A percentile compares a stretch with the other conserved stretches of the same genome.
phyloP scores from a whole-genome alignment of 2,797 vertebrate genomes.

The Xerus rutilus region DNA sequence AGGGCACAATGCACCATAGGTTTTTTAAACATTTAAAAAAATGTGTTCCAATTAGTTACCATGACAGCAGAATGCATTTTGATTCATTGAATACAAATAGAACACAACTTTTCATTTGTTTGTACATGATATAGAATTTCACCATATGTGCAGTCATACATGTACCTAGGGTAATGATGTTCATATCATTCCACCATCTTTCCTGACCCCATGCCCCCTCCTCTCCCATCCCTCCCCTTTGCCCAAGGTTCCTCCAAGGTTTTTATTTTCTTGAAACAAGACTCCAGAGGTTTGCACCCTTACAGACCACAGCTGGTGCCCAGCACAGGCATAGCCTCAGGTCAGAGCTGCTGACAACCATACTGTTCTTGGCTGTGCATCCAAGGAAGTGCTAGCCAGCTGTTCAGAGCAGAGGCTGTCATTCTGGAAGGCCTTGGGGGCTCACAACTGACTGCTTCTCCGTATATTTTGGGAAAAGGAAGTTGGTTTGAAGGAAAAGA shows the following conservation, averaged over 20 bases:
- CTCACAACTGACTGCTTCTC: neutral
- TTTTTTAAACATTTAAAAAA: too few species aligned
- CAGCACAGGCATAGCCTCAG: slow-evolving; percentile 42
- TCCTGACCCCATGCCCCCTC: too few species aligned
- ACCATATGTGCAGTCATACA: too few species aligned
- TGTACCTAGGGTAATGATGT: too few species aligned
- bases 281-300: slow-evolving; percentile 74
- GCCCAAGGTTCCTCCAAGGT: too few species aligned
- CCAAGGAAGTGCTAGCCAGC: slow-evolving; percentile 4
- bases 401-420: neutral
- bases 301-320: slow-evolving; percentile 76
- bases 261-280: slow-evolving; percentile 70
- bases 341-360: slow-evolving; percentile 55
- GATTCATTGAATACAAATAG: too few species aligned
- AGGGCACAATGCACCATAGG: slow-evolving; percentile 65
- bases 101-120: too few species aligned
- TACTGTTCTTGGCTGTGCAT: slow-evolving; percentile 57
- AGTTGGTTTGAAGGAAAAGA: neutral
- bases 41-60: too few species aligned
- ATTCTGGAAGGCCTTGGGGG: slow-evolving; percentile 20
- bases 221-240: too few species aligned
- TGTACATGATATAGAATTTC: too few species aligned
- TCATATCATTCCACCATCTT: too few species aligned
- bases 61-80: too few species aligned
- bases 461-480: neutral